Evolutionary conservation across 2,113 vertebrate species (phyloP).

Genomic region (Cepphus grylle): DNA sequence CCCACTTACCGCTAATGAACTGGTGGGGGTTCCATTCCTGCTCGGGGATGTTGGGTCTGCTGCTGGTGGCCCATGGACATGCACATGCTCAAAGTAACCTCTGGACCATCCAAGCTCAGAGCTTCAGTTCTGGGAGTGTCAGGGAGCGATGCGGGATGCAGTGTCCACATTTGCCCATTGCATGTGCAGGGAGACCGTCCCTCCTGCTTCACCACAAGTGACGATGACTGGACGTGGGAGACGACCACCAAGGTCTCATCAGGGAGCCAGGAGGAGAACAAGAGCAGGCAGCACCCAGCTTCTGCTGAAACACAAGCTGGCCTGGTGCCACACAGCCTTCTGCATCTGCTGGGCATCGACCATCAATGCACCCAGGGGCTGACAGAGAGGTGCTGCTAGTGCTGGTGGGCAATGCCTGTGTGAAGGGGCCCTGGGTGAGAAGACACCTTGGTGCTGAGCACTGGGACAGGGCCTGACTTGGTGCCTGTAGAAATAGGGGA

Average conservation of each 20-base stretch:
- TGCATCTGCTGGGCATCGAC: neutral
- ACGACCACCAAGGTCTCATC: accelerated
- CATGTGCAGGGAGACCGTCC: accelerated
- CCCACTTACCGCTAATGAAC: neutral
- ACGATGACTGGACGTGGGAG: neutral
- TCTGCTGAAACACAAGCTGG: accelerated
- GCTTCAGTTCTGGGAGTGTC: neutral
- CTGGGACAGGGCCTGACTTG: neutral
- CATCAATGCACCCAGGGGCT: accelerated
- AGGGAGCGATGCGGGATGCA: neutral
- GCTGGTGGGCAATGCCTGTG: accelerated
- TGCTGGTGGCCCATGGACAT: neutral
- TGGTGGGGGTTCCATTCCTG: neutral
- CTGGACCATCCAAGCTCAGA: neutral
- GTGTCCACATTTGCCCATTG: neutral
- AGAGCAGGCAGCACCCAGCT: neutral
- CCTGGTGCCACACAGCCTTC: neutral
- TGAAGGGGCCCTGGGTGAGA: neutral
- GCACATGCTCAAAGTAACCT: neutral
- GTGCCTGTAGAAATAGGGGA: neutral
- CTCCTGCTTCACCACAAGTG: neutral
- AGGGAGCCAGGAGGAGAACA: neutral
- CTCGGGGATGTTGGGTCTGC: accelerated
- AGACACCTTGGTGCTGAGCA: accelerated
- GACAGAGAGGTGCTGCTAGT: neutral